A percentile compares a stretch with the other conserved stretches of the same genome.
Conservation (phyloP, 2,888 invertebrate genomes). For the Steinernema carpocapsae region DNA sequence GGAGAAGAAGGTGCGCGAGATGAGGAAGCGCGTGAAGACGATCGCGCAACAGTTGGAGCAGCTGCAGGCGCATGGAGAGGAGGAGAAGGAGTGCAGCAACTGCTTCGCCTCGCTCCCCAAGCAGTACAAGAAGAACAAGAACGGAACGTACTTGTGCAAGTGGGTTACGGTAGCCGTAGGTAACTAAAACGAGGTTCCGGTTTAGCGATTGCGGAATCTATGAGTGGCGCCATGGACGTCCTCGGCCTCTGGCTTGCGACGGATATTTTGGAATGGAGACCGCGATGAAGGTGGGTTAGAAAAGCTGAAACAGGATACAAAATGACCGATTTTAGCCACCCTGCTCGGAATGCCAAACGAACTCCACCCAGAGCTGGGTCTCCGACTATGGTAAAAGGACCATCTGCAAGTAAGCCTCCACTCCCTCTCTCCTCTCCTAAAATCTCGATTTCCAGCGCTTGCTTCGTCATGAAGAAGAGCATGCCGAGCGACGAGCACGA, state of each 20-base stretch:
- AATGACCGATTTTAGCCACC: background rate
- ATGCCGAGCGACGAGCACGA: background rate
- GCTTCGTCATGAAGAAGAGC: background rate
- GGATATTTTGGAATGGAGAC: background rate
- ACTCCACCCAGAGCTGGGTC: background rate
- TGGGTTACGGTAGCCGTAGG: background rate
- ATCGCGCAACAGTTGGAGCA: too few species aligned
- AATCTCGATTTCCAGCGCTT: too few species aligned
- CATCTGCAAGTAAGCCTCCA: background rate
- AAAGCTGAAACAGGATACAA: background rate
- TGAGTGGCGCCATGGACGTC: slow-evolving; percentile 12
- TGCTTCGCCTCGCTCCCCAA: background rate
- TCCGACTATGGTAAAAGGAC: background rate
- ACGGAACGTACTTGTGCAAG: background rate
- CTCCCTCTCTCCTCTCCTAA: too few species aligned
- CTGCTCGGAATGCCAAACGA: background rate
- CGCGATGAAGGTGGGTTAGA: background rate
- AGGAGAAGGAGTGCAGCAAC: slow-evolving; percentile 6
- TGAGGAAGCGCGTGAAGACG: background rate
- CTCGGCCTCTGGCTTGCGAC: background rate
- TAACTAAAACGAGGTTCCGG: too few species aligned
- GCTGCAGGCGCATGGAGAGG: background rate
- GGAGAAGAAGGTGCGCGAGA: background rate
- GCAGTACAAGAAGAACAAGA: slow-evolving; percentile 11
- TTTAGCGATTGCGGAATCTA: slow-evolving; percentile 2